A percentile compares a stretch with the other conserved stretches of the same genome.
phyloP scores from a whole-genome alignment of 2,113 vertebrate genomes.

The Heterotis niloticus region DNA sequence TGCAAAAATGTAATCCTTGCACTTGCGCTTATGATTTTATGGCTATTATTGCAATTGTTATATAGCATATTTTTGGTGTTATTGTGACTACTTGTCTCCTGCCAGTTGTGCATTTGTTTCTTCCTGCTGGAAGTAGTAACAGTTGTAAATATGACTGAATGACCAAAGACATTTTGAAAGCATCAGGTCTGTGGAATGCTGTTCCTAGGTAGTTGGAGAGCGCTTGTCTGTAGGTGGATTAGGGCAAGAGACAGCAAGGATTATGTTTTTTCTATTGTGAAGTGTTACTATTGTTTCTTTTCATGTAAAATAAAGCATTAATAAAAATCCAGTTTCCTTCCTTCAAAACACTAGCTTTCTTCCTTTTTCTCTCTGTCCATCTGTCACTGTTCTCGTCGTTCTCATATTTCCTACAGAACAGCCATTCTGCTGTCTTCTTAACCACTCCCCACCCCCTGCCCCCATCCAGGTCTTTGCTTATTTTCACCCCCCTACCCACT shows the following conservation, averaged over 20 bases:
- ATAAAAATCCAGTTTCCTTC: background rate
- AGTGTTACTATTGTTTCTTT: background rate
- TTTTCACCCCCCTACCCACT: slow-evolving; percentile 19
- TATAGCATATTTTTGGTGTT: background rate
- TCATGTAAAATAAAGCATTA: background rate
- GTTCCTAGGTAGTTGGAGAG: background rate
- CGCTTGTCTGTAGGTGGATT: background rate
- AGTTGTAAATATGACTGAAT: too few relatives aligned
- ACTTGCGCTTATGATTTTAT: background rate
- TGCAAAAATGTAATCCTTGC: background rate
- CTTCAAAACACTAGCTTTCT: background rate
- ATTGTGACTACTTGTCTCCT: background rate
- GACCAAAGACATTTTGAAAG: too few relatives aligned
- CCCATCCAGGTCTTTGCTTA: slow-evolving; percentile 18
- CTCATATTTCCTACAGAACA: too few relatives aligned
- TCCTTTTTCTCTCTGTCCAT: background rate
- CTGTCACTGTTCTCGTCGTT: slow-evolving; percentile 6
- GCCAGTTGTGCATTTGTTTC: background rate
- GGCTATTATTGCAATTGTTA: background rate
- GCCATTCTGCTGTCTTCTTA: slow-evolving; percentile 4
- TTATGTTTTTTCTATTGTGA: too few relatives aligned
- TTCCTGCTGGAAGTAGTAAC: background rate
- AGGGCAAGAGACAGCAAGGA: too few relatives aligned
- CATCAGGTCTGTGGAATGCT: too few relatives aligned
- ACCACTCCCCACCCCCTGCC: slow-evolving; percentile 9